Evolutionary conservation across 2,888 invertebrate species (phyloP).

Genomic region (Elegia similella): DNA sequence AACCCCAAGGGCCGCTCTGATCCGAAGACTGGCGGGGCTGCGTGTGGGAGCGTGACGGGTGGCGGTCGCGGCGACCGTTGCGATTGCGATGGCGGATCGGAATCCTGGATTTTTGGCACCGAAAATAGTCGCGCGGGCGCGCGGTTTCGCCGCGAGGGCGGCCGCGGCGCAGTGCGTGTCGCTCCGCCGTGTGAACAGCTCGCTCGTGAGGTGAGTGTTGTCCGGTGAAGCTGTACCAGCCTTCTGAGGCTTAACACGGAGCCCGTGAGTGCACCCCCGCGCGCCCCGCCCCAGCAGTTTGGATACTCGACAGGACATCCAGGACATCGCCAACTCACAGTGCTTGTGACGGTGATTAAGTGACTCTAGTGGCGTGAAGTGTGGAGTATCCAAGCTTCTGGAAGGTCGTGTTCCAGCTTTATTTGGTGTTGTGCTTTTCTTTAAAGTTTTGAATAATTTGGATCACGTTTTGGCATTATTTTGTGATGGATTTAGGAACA

Average conservation of each 20-base stretch:
- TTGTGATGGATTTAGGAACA: not conserved
- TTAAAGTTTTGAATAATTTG: conserved; percentile 27
- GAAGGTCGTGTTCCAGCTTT: conserved; percentile 36
- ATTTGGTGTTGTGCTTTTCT: conserved; percentile 46
- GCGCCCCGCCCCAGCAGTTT: conserved; percentile 43
- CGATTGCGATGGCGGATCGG: conserved; percentile 62
- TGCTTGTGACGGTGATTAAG: conserved; percentile 25
- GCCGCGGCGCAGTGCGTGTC: conserved; percentile 77
- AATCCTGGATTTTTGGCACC: conserved; percentile 80
- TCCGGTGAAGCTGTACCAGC: conserved; percentile 28
- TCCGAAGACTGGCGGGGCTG: conserved; percentile 32
- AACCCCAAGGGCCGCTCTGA: conserved; percentile 29
- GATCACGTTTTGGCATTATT: not conserved
- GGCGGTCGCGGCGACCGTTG: conserved; percentile 45
- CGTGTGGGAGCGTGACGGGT: conserved; percentile 62
- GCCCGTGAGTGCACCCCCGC: conserved; percentile 22
- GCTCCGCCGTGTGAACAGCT: conserved; percentile 81
- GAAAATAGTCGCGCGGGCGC: conserved; percentile 78
- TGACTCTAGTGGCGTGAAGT: conserved; percentile 35
- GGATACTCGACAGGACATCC: conserved; percentile 54
- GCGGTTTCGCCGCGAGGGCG: conserved; percentile 60
- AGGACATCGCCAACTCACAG: conserved; percentile 27
- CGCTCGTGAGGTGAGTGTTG: conserved; percentile 74
- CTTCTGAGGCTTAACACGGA: not conserved
- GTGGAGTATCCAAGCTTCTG: conserved; percentile 65